These are phyloP conservation scores for Nothoprocta perdicaria DNA, from an alignment of 2,113 vertebrate species.

Conservation along the genomic window DNA sequence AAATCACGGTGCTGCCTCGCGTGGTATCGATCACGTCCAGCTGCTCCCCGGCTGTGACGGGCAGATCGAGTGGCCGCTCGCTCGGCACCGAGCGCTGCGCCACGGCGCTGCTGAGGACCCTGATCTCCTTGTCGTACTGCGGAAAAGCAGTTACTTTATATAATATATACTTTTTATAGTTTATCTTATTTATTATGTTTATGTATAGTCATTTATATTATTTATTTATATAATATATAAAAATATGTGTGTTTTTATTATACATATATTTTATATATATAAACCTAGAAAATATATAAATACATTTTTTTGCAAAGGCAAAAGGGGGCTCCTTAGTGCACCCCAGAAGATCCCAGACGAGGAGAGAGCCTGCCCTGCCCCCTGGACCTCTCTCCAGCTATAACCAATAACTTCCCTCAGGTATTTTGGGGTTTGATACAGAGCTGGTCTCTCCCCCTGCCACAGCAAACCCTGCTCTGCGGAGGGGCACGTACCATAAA, in stretches of 20 bases:
- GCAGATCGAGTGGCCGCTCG: slow-evolving; percentile 62
- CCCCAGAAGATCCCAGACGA: accelerated
- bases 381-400: background rate
- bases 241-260: no score
- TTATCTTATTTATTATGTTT: no score
- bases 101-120: slow-evolving; percentile 64
- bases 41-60: slow-evolving; percentile 74
- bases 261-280: no score
- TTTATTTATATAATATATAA: no score
- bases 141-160: background rate
- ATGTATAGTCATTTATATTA: no score
- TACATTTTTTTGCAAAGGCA: background rate
- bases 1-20: slow-evolving; percentile 68
- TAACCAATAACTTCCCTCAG: accelerated
- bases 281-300: background rate
- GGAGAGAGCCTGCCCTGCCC: background rate
- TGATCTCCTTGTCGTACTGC: slow-evolving; percentile 76
- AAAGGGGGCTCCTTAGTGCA: background rate
- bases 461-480: background rate
- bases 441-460: background rate
- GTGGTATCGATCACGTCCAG: slow-evolving; percentile 75
- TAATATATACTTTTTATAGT: no score
- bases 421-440: accelerated
- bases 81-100: slow-evolving; percentile 46
- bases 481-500: slow-evolving; percentile 71